Evolutionary conservation across 2,888 invertebrate genomes (phyloP).

Genomic region (Drosophila peninsularis): DNA sequence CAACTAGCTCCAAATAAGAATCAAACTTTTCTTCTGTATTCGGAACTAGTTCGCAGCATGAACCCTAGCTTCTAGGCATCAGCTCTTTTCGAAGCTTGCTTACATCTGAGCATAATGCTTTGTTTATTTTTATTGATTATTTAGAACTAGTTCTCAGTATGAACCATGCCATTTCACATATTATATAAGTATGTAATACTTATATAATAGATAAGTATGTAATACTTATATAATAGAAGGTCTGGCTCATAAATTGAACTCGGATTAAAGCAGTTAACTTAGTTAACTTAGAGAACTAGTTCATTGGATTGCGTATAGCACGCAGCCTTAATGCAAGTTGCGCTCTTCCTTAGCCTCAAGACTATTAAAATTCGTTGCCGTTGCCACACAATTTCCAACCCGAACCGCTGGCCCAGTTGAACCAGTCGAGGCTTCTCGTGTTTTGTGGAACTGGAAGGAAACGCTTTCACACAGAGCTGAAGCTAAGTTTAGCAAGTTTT

Average conservation of each 20-base stretch:
- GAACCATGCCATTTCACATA: too few species aligned
- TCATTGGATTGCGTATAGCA: background rate
- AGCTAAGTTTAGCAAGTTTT: constrained; percentile 10
- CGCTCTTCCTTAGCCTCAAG: background rate
- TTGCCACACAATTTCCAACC: constrained; percentile 6
- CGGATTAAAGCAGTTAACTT: too few species aligned
- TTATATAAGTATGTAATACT: too few species aligned
- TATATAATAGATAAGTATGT: too few species aligned
- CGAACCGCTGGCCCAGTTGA: constrained; percentile 6
- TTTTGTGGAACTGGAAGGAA: constrained; percentile 19
- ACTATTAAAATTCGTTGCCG: background rate
- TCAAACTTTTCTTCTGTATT: background rate
- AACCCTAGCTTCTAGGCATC: too few species aligned
- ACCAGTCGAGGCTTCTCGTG: constrained; percentile 2
- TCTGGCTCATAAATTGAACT: background rate
- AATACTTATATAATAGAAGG: too few species aligned
- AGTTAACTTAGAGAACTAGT: background rate
- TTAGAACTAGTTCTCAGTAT: too few species aligned
- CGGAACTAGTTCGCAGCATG: background rate
- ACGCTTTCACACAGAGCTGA: constrained; percentile 25
- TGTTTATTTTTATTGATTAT: too few species aligned
- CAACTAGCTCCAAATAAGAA: background rate
- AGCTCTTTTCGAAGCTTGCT: too few species aligned
- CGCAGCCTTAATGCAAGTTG: background rate
- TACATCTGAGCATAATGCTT: too few species aligned